Base-by-base conservation (phyloP, 1,140 invertebrate genomes). In the Drosophila sp. region DNA sequence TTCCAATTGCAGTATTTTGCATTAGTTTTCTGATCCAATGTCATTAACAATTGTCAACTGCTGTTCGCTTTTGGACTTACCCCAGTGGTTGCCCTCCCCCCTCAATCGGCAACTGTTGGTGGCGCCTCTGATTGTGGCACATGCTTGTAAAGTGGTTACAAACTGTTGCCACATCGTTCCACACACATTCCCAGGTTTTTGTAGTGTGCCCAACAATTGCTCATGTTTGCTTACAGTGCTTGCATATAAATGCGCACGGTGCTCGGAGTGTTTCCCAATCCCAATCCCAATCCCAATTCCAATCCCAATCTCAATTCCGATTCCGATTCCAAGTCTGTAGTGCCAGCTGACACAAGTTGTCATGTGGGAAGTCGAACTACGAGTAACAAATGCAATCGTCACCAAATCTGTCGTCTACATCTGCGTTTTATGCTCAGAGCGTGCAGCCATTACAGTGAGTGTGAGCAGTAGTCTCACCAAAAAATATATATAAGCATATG, bases 201-300 rank as follows among this genome's bases (percentile, higher is more conserved):
- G 46, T 34, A 46, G 32, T 73, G 72, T 74, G 57, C 25, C 71
- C 18, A 58, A 76, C 59, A 79, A 89, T 72, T 73, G 83, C 61
- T 79, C 79, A 87, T 87, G 89, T 87, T 89, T 83, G 83, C 75
- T 83, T 76, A 89, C 83, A 83, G 75, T 79, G 65, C 67, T 66
- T 73, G 83, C 82, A 87, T 76, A 82, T 70, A 86, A 86, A 86
- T 86, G 83, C 63, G 78, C 66, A 71, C 78, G 64, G 66, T 78
- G 64, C 14, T 11, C 14, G 16, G 7, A 43, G 14, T 56, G 9
- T 21, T 36, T 40, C 14, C 27, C 13, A 4, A n/a, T n/a, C n/a
- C n/a, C 25, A 6, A 38, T 50, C 27, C 29, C 7, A 5, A n/a
- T 32, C 16, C 5, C 27, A 4, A 58, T 58, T 34, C 56, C 51